Evolutionary conservation across 2,888 invertebrate genomes (phyloP).

Genomic region (Brachyptera putata): DNA sequence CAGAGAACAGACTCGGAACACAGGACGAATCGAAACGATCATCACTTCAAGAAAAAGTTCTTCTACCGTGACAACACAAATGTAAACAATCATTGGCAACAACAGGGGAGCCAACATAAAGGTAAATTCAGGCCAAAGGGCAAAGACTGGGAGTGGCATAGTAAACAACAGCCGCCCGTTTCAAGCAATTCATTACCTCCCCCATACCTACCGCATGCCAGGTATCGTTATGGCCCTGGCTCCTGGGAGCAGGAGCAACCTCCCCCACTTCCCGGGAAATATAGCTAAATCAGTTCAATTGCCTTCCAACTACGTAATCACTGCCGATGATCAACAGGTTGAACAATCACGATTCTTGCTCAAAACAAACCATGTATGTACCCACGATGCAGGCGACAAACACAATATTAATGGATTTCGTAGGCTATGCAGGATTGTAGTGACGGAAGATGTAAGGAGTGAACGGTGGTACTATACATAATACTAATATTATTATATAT

Average conservation of each 20-base stretch:
- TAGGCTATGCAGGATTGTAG: not conserved
- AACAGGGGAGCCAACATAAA: slow-evolving; percentile 47
- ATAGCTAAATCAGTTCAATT: slow-evolving; percentile 9
- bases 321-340: slow-evolving; percentile 5
- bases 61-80: slow-evolving; percentile 57
- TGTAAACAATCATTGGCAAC: slow-evolving; percentile 16
- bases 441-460: not conserved
- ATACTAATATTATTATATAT: not conserved
- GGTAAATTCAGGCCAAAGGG: slow-evolving; percentile 68
- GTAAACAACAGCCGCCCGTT: slow-evolving; percentile 24
- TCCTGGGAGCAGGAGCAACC: slow-evolving; percentile 20
- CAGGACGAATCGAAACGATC: slow-evolving; percentile 41
- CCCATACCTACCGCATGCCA: slow-evolving; percentile 25
- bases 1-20: slow-evolving; percentile 52
- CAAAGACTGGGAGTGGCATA: slow-evolving; percentile 67
- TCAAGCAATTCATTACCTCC: slow-evolving; percentile 31
- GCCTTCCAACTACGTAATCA: not conserved
- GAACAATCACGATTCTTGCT: slow-evolving; percentile 13
- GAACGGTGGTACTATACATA: not conserved
- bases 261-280: slow-evolving; percentile 5
- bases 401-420: not conserved
- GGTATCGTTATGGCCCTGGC: slow-evolving; percentile 23
- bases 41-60: slow-evolving; percentile 81
- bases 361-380: slow-evolving; percentile 10
- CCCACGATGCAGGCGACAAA: not conserved